Evolutionary conservation across 2,888 invertebrate species (phyloP).

Genomic region (Ophion ellenae): DNA sequence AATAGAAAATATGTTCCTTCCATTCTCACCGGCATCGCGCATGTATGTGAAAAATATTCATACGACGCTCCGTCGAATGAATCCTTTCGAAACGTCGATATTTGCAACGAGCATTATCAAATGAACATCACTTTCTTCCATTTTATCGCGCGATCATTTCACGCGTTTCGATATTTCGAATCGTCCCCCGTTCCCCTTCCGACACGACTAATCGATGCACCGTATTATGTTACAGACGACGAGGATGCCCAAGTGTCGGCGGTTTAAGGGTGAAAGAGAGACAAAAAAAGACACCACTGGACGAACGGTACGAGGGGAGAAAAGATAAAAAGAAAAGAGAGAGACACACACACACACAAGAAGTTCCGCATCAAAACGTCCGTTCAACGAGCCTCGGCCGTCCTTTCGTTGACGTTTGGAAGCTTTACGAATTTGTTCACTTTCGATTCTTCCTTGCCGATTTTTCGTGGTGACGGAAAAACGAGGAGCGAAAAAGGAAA

Average conservation of each 20-base stretch:
- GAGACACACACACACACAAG: background rate
- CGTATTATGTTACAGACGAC: slow-evolving; percentile 85
- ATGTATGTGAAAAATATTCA: too few species aligned
- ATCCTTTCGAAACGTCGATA: background rate
- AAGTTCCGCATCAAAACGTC: slow-evolving; percentile 50
- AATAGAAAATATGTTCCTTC: too few species aligned
- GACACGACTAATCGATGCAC: slow-evolving; percentile 39
- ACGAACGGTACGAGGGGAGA: background rate
- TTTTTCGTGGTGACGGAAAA: slow-evolving; percentile 26
- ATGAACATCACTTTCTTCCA: background rate
- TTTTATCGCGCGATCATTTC: background rate
- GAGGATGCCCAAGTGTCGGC: slow-evolving; percentile 89
- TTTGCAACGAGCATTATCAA: background rate
- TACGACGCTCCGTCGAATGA: too few species aligned
- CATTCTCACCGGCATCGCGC: too few species aligned
- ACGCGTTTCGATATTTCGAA: background rate
- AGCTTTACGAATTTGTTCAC: slow-evolving; percentile 43
- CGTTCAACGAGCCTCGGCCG: slow-evolving; percentile 66
- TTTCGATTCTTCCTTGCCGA: slow-evolving; percentile 55
- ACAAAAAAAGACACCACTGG: slow-evolving; percentile 3
- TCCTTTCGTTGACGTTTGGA: slow-evolving; percentile 67
- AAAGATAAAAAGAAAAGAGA: slow-evolving; percentile 17
- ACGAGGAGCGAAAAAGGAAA: slow-evolving; percentile 14
- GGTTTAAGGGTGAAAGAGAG: slow-evolving; percentile 80
- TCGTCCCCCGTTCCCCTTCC: background rate